phyloP scores from a whole-genome alignment of 2,797 vertebrate genomes.

The Rhynchonycteris naso region DNA sequence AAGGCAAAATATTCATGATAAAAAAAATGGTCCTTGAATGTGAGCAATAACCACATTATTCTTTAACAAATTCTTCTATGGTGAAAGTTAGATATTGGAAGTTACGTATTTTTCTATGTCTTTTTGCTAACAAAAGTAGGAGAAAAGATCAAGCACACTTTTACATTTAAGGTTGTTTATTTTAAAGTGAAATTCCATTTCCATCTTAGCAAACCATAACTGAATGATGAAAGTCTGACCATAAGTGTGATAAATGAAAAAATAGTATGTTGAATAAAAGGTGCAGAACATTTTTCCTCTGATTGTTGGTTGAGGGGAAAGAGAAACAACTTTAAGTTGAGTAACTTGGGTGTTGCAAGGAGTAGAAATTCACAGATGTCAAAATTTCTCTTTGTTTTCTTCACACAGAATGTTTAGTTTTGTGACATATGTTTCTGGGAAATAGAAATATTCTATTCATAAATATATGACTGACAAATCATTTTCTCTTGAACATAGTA shows the following conservation, averaged over 20 bases:
- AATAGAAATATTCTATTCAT: constrained; percentile 48
- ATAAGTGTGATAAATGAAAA: not conserved
- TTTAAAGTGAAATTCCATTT: not conserved
- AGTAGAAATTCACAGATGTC: not conserved
- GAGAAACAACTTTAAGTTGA: not conserved
- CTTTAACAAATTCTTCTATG: not conserved
- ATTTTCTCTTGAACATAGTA: not conserved
- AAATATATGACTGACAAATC: not conserved
- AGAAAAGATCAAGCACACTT: not conserved
- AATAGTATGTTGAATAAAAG: not conserved
- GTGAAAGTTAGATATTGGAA: not conserved
- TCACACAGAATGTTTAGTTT: constrained; percentile 43
- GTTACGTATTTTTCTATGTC: not conserved
- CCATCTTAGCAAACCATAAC: not conserved
- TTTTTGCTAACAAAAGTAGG: not conserved
- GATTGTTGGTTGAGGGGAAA: not conserved
- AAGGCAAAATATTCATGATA: not conserved
- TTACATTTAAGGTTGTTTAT: not conserved
- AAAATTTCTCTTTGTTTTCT: constrained; percentile 15
- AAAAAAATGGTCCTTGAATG: not conserved
- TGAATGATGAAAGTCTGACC: not conserved
- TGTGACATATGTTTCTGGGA: not conserved
- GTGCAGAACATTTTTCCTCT: not conserved
- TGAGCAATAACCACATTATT: not conserved
- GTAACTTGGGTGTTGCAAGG: not conserved